Evolutionary conservation across 2,113 vertebrate species (phyloP), one percentile per base, ranked within the genome.

Genomic region (Daphoenositta chrysoptera): DNA sequence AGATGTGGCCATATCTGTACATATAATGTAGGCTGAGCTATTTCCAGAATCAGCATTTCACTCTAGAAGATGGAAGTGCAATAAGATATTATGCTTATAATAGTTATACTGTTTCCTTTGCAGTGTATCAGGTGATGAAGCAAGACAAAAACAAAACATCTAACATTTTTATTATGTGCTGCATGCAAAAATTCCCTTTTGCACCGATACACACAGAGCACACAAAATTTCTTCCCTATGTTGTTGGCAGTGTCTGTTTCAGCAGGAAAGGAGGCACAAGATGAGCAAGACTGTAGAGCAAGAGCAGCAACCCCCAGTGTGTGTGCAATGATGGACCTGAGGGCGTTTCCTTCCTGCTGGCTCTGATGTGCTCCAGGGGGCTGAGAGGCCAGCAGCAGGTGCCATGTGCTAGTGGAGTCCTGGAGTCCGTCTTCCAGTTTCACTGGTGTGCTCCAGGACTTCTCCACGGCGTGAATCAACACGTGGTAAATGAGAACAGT

Each of bases 21-120:
- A 13, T 47, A 27, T 9, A 68, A 89, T 44, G 64, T 69, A 86
- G 70, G 50, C 28, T n/a, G 45, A 86, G 37, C 27, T 87, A 54
- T 85, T 89, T 83, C 58, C 66, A 87, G 73, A 81, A 68, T 51
- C 60, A 37, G 44, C 8, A 23, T 83, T 64, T 69, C 83, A 66
- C 12, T 69, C 45, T 81, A 0, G 12, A 37, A 50, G n/a, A 61
- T 45, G 39, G 64, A 82, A 71, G 73, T 60, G 40, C 24, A n/a
- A 11, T 87, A 90, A 60, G 57, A 39, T 82, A 26, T 30, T 86
- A 26, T 28, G 57, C 56, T 40, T 70, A 17, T 27, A 73, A 69
- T 56, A 77, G 40, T 75, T 50, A 23, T 3, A 42, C 28, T 39
- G 13, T 53, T 63, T 83, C 33, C 35, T 77, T 85, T 80, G 44